phyloP scores from a whole-genome alignment of 2,888 invertebrate genomes.

The Gnatocerus cornutus region DNA sequence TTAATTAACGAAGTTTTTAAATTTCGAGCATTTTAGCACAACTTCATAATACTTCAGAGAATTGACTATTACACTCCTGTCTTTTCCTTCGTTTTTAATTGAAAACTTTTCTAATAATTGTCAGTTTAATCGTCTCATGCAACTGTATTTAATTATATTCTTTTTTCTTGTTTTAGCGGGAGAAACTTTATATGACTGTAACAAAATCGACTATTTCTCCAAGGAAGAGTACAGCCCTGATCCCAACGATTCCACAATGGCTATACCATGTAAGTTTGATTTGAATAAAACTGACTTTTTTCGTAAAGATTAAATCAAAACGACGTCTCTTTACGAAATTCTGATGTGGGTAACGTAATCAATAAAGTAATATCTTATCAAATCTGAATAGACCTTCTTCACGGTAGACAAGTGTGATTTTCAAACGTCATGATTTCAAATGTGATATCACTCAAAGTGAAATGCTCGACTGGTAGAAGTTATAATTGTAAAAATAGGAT shows the following conservation, averaged over 20 bases:
- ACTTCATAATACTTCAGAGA: conserved; percentile 42
- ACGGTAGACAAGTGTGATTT: conserved; percentile 14
- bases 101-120: conserved; percentile 52
- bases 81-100: conserved; percentile 39
- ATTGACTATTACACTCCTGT: conserved; percentile 38
- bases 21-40: conserved; percentile 40
- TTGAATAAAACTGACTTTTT: conserved; percentile 58
- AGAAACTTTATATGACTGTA: conserved; percentile 81
- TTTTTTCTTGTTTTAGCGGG: conserved; percentile 76
- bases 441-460: conserved; percentile 1
- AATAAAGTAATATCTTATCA: conserved; percentile 7
- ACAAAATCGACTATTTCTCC: conserved; percentile 91
- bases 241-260: conserved; percentile 91
- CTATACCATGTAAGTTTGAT: conserved; percentile 96
- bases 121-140: conserved; percentile 40
- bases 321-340: neutral
- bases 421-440: neutral
- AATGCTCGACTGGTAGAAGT: conserved; percentile 7
- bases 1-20: conserved; percentile 50
- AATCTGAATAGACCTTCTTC: conserved; percentile 17
- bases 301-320: conserved; percentile 9
- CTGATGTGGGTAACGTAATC: conserved; percentile 14
- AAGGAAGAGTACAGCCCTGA: conserved; percentile 90
- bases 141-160: conserved; percentile 25
- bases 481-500: neutral